phyloP scores from a whole-genome alignment of 2,888 invertebrate species.

The Rhaphigaster nebulosa region DNA sequence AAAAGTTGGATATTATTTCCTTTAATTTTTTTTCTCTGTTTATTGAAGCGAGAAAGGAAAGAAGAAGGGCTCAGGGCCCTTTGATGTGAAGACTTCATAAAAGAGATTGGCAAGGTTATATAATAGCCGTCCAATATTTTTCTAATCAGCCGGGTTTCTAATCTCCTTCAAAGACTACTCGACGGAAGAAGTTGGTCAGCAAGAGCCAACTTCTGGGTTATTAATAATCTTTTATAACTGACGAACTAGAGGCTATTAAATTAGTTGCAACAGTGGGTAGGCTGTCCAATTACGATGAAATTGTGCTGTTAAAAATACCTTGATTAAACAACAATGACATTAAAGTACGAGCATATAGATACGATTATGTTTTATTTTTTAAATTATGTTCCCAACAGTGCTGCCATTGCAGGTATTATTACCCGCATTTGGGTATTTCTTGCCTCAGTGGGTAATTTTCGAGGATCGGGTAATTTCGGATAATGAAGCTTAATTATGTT shows the following conservation, averaged over 20 bases:
- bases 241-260: not conserved
- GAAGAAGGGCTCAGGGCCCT: not conserved
- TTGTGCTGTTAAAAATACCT: too few species aligned
- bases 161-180: constrained; percentile 36
- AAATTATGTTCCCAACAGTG: too few species aligned
- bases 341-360: too few species aligned
- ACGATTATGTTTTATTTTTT: too few species aligned
- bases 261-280: not conserved
- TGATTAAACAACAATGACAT: too few species aligned
- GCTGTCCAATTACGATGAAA: too few species aligned
- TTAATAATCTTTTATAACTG: not conserved
- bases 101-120: constrained; percentile 33
- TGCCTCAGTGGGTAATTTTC: too few species aligned
- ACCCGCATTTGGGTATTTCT: too few species aligned
- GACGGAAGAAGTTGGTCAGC: not conserved
- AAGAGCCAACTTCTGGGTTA: not conserved
- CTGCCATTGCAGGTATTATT: too few species aligned
- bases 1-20: constrained; percentile 40
- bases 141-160: constrained; percentile 33
- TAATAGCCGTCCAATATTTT: constrained; percentile 46
- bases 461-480: too few species aligned
- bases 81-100: constrained; percentile 44
- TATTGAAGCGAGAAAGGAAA: constrained; percentile 15
- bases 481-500: too few species aligned
- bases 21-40: constrained; percentile 10